Conservation (phyloP, 2,888 invertebrate species). For the Alsophila aescularia region DNA sequence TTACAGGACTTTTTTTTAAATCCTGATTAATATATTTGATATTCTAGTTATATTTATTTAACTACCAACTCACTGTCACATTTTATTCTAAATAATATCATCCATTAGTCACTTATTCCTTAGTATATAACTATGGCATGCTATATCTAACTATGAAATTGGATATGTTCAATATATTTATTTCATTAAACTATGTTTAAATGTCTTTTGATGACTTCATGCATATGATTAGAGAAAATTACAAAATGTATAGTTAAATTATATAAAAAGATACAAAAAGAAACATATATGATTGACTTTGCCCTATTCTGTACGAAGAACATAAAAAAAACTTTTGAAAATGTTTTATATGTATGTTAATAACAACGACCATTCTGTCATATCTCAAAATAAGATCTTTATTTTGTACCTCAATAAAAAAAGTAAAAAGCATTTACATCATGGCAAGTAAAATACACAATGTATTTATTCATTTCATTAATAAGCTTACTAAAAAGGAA, state of each 20-base stretch:
- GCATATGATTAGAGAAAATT: not conserved
- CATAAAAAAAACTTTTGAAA: not conserved
- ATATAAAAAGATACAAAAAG: not conserved
- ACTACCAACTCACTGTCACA: constrained; percentile 6
- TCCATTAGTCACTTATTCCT: not conserved
- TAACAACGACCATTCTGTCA: constrained; percentile 6
- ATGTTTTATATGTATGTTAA: not conserved
- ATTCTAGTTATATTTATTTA: constrained; percentile 1
- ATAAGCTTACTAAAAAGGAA: constrained; percentile 22
- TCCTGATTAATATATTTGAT: not conserved
- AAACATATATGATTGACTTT: not conserved
- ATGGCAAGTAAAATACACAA: constrained; percentile 24
- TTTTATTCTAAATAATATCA: constrained; percentile 1
- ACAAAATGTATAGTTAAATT: not conserved
- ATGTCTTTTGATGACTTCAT: constrained; percentile 4
- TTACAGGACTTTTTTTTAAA: not conserved
- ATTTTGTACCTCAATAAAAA: constrained; percentile 17
- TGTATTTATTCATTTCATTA: constrained; percentile 16
- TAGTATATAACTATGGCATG: constrained; percentile 19
- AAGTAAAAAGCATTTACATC: constrained; percentile 11
- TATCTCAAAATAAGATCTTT: constrained; percentile 14
- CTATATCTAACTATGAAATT: constrained; percentile 4
- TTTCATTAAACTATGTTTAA: not conserved
- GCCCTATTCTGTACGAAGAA: not conserved
- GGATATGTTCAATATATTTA: not conserved